These are phyloP conservation scores for Drosophila mercatorum DNA, from an alignment of 2,888 invertebrate genomes.

Conservation along the genomic window DNA sequence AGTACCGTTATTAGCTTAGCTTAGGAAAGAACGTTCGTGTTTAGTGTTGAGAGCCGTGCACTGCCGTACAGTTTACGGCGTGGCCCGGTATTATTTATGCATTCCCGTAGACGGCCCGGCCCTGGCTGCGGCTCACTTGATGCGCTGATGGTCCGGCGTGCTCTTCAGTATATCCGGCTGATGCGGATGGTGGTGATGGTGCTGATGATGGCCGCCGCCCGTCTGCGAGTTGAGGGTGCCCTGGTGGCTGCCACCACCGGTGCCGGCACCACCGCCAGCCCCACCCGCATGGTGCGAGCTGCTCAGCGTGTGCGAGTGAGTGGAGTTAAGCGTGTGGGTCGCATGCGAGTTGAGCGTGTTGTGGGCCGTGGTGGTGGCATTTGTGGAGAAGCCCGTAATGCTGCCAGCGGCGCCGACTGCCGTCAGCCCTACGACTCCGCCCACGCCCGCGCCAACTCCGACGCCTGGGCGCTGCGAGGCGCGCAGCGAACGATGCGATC, in stretches of 20 bases:
- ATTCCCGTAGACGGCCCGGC: conserved; percentile 4
- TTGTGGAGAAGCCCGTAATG: conserved; percentile 82
- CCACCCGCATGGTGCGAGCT: conserved; percentile 82
- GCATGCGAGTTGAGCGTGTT: conserved; percentile 87
- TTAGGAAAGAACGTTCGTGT: conserved; percentile 63
- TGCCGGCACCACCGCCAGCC: conserved; percentile 51
- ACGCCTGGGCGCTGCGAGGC: conserved; percentile 75
- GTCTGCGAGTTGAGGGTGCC: conserved; percentile 83
- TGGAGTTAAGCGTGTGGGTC: conserved; percentile 85
- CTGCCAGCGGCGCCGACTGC: conserved; percentile 55
- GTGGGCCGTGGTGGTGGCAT: conserved; percentile 85
- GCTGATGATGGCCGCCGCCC: conserved; percentile 86
- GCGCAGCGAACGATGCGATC: conserved; percentile 88
- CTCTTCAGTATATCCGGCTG: conserved; percentile 94
- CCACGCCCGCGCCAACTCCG: conserved; percentile 48
- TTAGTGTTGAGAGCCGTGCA: conserved; percentile 55
- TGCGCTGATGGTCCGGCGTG: conserved; percentile 91
- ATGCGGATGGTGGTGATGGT: conserved; percentile 83
- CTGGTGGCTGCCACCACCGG: conserved; percentile 79
- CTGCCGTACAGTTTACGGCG: conserved; percentile 24
- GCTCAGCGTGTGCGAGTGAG: conserved; percentile 84
- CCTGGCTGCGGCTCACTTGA: conserved; percentile 78
- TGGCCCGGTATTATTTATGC: conserved; percentile 19
- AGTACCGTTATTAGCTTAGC: conserved; percentile 65
- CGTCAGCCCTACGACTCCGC: conserved; percentile 54